Percentiles rank a stretch among this genome's conserved stretches.
phyloP scores from a whole-genome alignment of 2,797 vertebrate genomes.

The Sarcoramphus papa region DNA sequence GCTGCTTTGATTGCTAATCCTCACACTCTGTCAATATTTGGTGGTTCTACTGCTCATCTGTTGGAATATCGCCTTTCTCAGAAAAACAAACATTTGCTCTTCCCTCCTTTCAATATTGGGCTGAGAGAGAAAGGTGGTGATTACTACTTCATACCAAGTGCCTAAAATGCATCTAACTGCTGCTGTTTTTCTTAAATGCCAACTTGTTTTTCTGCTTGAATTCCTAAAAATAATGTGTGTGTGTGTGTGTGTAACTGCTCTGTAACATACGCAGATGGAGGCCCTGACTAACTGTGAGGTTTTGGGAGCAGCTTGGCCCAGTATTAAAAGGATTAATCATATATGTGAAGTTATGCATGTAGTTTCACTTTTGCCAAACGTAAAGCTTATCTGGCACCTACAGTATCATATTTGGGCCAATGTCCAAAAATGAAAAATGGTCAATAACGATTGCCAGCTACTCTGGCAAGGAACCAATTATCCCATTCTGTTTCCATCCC shows the following conservation, averaged over 20 bases:
- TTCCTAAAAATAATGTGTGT: background rate
- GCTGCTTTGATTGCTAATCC: rapidly evolving
- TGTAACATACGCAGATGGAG: conserved; percentile 2
- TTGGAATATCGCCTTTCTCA: conserved; percentile 1
- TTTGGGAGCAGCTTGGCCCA: background rate
- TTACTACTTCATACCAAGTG: background rate
- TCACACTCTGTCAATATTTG: conserved; percentile 11
- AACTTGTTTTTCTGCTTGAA: conserved; percentile 13
- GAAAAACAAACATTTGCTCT: conserved; percentile 48
- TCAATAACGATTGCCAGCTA: background rate
- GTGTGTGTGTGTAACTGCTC: background rate
- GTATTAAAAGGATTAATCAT: background rate
- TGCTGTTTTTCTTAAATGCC: background rate
- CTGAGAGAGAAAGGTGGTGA: background rate
- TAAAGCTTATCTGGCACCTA: background rate
- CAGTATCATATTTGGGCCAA: background rate
- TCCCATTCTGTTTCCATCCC: conserved; percentile 15
- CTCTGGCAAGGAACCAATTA: conserved; percentile 23
- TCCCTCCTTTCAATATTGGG: background rate
- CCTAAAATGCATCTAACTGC: background rate
- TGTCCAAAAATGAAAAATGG: conserved; percentile 5
- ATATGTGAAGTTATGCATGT: background rate
- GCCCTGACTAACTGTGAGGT: background rate
- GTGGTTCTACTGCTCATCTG: background rate
- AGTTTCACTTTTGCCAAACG: background rate